Base-by-base conservation (phyloP, 2,888 invertebrate species). In the Eristalinus aeneus region DNA sequence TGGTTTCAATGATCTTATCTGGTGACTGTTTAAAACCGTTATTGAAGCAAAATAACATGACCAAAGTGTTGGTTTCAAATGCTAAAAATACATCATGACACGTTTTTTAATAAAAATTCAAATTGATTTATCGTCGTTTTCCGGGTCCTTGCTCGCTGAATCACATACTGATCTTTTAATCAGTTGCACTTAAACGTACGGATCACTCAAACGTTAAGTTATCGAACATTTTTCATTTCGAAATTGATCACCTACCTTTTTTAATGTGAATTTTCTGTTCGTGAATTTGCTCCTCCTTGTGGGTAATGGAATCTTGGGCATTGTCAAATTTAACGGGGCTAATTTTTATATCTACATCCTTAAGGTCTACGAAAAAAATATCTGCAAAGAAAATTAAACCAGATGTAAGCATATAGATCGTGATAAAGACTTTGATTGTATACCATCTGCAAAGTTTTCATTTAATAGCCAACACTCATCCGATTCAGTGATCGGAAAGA, bases 401-500 rank as follows among this genome's bases (percentile, higher is more conserved):
- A 23, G 8, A 53, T 80, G 12, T 31, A 9, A 69, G 64, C 27
- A 31, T 10, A 20, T n/a, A 27, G 16, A 60, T 20, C 31, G 5
- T n/a, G 12, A 39, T 67, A 46, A 0, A 27, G 27, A 27, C 2
- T 31, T 63, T 12, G 31, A 34, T 36, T 36, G 2, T n/a, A 58
- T 69, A 92, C 92, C 91, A 89, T 90, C 90, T 90, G 91, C 91
- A 91, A 92, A 91, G 90, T 90, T 89, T 89, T 91, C 90, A 88
- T 90, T 90, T 58, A 85, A 67, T 22, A 91, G 88, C 88, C 90
- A 90, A 73, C 78, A 81, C 79, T 88, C 88, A 75, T 76, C 83
- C 34, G 89, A 78, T 76, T 90, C 90, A 89, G 88, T 89, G 85
- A 90, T 90, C 88, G 90, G 87, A 89, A 91, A 92, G 88, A 91